A percentile compares a stretch with the other conserved stretches of the same genome.
These are phyloP conservation scores for Nymphalis c-album DNA, from an alignment of 2,888 invertebrate species.

Conservation along the genomic window DNA sequence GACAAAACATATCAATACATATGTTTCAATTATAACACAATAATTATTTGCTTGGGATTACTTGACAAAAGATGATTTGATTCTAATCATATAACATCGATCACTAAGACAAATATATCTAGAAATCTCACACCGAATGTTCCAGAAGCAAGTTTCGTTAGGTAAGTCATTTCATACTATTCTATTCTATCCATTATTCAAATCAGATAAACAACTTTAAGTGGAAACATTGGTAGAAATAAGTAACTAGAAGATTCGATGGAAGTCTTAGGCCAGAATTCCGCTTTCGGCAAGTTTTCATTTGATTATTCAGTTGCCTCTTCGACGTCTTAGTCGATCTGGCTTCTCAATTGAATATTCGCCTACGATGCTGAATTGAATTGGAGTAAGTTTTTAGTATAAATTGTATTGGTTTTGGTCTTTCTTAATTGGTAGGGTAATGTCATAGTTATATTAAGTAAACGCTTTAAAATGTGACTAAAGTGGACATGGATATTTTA, in stretches of 20 bases:
- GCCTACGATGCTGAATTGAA: not conserved
- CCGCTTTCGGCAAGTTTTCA: conserved; percentile 26
- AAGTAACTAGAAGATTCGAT: conserved; percentile 23
- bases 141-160: too few species aligned
- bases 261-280: conserved; percentile 23
- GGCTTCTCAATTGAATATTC: conserved; percentile 29
- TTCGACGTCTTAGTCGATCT: conserved; percentile 19
- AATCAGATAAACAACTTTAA: conserved; percentile 14
- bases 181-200: conserved; percentile 8
- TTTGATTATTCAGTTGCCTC: conserved; percentile 28
- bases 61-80: too few species aligned
- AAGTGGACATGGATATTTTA: too few species aligned
- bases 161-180: too few species aligned
- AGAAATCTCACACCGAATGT: too few species aligned
- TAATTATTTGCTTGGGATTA: too few species aligned
- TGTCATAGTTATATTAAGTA: not conserved
- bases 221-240: conserved; percentile 17
- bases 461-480: too few species aligned
- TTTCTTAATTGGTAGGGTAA: not conserved
- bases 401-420: not conserved
- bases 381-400: not conserved
- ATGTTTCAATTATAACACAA: too few species aligned
- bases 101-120: too few species aligned
- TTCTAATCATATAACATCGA: too few species aligned
- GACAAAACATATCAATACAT: too few species aligned